phyloP scores from a whole-genome alignment of 2,888 invertebrate genomes.

The Noctua janthina region DNA sequence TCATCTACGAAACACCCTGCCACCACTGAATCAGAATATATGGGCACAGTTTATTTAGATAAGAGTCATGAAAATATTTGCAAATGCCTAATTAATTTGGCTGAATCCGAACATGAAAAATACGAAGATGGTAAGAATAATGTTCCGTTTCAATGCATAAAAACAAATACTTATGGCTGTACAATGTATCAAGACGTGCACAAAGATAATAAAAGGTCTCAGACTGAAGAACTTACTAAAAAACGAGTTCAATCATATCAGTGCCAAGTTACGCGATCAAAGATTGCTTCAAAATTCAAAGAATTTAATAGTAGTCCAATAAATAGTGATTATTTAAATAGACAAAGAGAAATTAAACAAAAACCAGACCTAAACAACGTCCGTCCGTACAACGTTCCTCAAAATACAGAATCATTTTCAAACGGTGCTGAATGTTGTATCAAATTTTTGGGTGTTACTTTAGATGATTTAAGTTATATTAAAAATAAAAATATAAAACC shows the following conservation, averaged over 20 bases:
- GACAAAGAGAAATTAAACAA: conserved; percentile 30
- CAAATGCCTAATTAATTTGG: conserved; percentile 65
- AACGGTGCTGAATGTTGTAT: conserved; percentile 76
- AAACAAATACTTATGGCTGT: conserved; percentile 68
- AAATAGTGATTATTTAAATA: conserved; percentile 10
- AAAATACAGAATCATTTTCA: conserved; percentile 62
- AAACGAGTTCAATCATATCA: conserved; percentile 24
- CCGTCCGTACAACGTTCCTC: conserved; percentile 17
- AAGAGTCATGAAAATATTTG: conserved; percentile 78
- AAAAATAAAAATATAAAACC: conserved; percentile 44
- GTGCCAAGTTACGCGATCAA: conserved; percentile 26
- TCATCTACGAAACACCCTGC: conserved; percentile 21
- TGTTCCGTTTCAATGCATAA: conserved; percentile 67
- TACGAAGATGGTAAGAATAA: conserved; percentile 35
- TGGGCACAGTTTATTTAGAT: conserved; percentile 81
- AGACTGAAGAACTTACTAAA: conserved; percentile 31
- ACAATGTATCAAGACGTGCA: conserved; percentile 55
- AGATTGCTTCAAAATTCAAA: not conserved
- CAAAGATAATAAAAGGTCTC: conserved; percentile 41
- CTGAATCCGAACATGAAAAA: conserved; percentile 28
- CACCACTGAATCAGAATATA: conserved; percentile 79
- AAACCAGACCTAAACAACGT: conserved; percentile 13
- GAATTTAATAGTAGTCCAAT: conserved; percentile 18
- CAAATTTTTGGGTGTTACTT: conserved; percentile 84
- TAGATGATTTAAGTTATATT: conserved; percentile 70